Percentiles rank a stretch among this genome's conserved stretches.
Evolutionary conservation across 1,140 invertebrate genomes (phyloP).

Genomic region (Drosophila bocqueti): DNA sequence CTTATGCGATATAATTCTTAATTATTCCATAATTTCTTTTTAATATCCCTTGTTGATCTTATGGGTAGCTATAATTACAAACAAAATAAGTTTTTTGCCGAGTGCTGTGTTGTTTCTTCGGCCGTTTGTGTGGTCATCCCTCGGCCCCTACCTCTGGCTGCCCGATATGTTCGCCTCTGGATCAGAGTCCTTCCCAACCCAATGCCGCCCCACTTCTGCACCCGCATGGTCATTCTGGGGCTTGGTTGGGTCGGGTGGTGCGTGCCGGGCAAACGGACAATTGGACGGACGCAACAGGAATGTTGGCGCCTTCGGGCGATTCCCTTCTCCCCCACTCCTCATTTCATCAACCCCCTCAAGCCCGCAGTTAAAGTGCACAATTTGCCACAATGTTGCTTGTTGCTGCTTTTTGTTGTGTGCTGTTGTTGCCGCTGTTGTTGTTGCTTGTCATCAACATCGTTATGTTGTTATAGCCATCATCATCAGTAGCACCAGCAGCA

Average conservation of each 20-base stretch:
- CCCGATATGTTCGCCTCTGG: conserved; percentile 27
- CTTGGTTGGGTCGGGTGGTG: conserved; percentile 40
- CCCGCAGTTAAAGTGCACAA: conserved; percentile 71
- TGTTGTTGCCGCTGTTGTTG: conserved; percentile 28
- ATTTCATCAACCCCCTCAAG: background rate
- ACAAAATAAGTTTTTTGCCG: background rate
- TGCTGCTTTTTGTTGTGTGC: conserved; percentile 20
- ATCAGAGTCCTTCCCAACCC: conserved; percentile 10
- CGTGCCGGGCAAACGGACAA: conserved; percentile 51
- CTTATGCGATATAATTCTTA: no score
- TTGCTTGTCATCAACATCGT: conserved; percentile 77
- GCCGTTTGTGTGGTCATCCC: conserved; percentile 48
- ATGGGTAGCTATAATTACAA: background rate
- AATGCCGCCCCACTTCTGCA: conserved; percentile 6
- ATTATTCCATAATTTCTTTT: no score
- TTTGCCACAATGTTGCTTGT: conserved; percentile 72
- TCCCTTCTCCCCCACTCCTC: background rate
- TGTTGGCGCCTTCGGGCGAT: conserved; percentile 63
- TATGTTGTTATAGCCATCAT: conserved; percentile 79
- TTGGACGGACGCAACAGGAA: conserved; percentile 55
- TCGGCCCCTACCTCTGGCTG: conserved; percentile 22
- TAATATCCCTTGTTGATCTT: background rate
- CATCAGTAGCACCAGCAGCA: conserved; percentile 27
- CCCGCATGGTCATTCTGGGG: conserved; percentile 29
- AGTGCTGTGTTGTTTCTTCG: conserved; percentile 27